phyloP scores from a whole-genome alignment of 2,888 invertebrate species.

The Meiosimyza platycephala region DNA sequence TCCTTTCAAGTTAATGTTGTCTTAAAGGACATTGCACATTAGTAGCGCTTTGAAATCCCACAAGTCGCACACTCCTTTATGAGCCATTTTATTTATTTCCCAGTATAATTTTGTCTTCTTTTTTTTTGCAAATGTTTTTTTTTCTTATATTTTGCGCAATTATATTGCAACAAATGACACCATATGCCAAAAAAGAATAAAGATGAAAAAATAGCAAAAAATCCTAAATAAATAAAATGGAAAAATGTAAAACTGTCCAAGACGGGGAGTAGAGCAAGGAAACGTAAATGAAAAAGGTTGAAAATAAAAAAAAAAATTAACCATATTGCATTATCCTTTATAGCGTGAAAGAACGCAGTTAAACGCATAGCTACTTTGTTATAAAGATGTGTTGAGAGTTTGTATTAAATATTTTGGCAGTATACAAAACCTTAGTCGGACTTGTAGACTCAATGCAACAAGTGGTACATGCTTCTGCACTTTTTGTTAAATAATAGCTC shows the following conservation, averaged over 20 bases:
- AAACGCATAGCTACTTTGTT: constrained; percentile 15
- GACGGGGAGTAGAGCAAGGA: neutral
- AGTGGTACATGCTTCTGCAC: too few relatives aligned
- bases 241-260: constrained; percentile 28
- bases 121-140: constrained; percentile 14
- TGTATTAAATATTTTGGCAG: constrained; percentile 27
- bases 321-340: constrained; percentile 48
- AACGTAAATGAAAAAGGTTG: constrained; percentile 5
- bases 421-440: constrained; percentile 21
- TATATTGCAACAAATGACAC: constrained; percentile 48
- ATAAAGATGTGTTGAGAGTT: constrained; percentile 14
- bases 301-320: constrained; percentile 42
- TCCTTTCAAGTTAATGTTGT: too few relatives aligned
- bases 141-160: constrained; percentile 44
- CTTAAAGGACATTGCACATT: too few relatives aligned
- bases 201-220: constrained; percentile 38
- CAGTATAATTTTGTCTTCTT: neutral
- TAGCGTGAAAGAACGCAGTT: constrained; percentile 30
- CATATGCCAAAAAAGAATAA: constrained; percentile 45
- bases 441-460: too few relatives aligned
- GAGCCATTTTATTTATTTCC: neutral
- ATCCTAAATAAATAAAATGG: constrained; percentile 26
- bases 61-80: too few relatives aligned
- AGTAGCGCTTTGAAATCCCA: too few relatives aligned
- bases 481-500: too few relatives aligned